phyloP scores from a whole-genome alignment of 2,113 vertebrate species.

The Halcyon senegalensis region DNA sequence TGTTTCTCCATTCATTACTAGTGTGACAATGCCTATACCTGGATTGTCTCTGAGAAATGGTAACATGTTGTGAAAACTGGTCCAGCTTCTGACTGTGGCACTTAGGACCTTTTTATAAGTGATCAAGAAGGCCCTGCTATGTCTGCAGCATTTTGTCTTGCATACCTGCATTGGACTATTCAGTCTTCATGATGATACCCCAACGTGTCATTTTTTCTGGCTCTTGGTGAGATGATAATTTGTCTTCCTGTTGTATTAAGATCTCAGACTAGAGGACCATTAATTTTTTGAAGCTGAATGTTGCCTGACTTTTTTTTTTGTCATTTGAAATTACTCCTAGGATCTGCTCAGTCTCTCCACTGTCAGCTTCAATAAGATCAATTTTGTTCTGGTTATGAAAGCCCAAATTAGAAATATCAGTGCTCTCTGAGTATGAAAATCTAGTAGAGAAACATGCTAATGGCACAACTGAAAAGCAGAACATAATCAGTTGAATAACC shows the following conservation, averaged over 20 bases:
- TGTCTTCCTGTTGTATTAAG: neutral
- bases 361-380: neutral
- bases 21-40: neutral
- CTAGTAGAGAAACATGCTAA: neutral
- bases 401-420: neutral
- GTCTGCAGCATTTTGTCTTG: neutral
- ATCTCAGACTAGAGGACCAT: neutral
- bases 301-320: neutral
- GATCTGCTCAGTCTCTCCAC: neutral
- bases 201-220: neutral
- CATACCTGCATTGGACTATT: neutral
- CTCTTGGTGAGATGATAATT: neutral
- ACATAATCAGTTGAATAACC: neutral
- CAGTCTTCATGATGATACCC: neutral
- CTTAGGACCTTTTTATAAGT: neutral
- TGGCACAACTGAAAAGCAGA: neutral
- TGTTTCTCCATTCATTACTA: neutral
- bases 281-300: slow-evolving; percentile 5
- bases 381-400: neutral
- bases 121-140: neutral
- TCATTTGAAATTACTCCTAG: neutral
- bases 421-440: neutral
- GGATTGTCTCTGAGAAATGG: neutral
- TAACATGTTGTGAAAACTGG: neutral
- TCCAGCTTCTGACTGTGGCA: neutral